A percentile compares a stretch with the other conserved stretches of the same genome.
Conservation (phyloP, 2,797 vertebrate genomes). For the Cuculus canorus region DNA sequence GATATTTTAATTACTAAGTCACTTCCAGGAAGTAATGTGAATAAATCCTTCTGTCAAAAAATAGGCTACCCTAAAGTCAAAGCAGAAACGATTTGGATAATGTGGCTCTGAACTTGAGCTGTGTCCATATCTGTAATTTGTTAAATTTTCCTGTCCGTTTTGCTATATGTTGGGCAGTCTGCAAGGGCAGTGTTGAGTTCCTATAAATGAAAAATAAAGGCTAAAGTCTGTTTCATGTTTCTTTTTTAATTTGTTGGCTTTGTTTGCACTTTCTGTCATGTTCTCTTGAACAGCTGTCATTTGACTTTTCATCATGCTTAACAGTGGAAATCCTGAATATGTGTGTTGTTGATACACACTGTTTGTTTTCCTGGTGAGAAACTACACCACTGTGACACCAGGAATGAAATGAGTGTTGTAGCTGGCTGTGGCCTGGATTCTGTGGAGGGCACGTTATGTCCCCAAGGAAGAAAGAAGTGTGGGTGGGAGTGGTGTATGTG, state of each 20-base stretch:
- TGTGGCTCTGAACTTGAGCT: not conserved
- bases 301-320: not conserved
- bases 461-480: not conserved
- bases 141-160: not conserved
- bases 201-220: not conserved
- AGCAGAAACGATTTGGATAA: not conserved
- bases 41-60: not conserved
- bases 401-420: not conserved
- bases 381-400: not conserved
- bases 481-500: not conserved
- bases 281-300: not conserved
- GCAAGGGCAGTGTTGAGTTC: not conserved
- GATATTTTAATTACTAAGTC: not conserved
- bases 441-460: not conserved
- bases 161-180: not conserved
- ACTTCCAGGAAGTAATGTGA: not conserved
- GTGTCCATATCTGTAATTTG: not conserved
- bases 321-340: not conserved
- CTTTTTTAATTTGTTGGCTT: not conserved
- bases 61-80: not conserved
- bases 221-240: not conserved
- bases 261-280: not conserved
- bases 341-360: not conserved
- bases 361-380: not conserved
- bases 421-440: not conserved